These are phyloP conservation scores for Scelioninae gen. 1 DNA, from an alignment of 2,888 invertebrate species.

Conservation along the genomic window DNA sequence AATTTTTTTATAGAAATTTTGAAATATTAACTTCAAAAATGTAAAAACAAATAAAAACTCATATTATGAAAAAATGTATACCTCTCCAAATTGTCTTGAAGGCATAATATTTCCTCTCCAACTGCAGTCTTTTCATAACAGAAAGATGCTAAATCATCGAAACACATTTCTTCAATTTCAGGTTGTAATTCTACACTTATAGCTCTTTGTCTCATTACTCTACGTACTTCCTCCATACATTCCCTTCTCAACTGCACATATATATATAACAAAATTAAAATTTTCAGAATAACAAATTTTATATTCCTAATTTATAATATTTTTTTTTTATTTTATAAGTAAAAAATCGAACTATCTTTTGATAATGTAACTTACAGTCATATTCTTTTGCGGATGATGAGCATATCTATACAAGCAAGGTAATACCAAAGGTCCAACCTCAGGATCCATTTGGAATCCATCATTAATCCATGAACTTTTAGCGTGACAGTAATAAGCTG, in stretches of 20 bases:
- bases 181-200: conserved; percentile 96
- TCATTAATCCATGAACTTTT: conserved; percentile 90
- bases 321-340: conserved; percentile 2
- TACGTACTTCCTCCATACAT: conserved; percentile 91
- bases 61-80: conserved; percentile 63
- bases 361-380: conserved; percentile 76
- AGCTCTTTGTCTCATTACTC: conserved; percentile 97
- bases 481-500: conserved; percentile 92
- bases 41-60: too few species aligned
- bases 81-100: conserved; percentile 92
- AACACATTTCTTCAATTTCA: conserved; percentile 95
- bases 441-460: conserved; percentile 89
- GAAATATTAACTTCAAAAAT: not conserved
- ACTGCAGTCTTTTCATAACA: conserved; percentile 94
- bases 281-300: too few species aligned
- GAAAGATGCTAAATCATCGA: conserved; percentile 92
- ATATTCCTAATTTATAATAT: too few species aligned
- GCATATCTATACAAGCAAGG: conserved; percentile 93
- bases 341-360: too few species aligned
- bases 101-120: conserved; percentile 96
- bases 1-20: not conserved
- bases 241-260: conserved; percentile 84
- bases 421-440: conserved; percentile 92
- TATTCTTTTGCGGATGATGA: conserved; percentile 82
- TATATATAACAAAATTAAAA: too few species aligned